Evolutionary conservation across 2,797 vertebrate genomes (phyloP).

Genomic region (Myioborus melanocephalus): DNA sequence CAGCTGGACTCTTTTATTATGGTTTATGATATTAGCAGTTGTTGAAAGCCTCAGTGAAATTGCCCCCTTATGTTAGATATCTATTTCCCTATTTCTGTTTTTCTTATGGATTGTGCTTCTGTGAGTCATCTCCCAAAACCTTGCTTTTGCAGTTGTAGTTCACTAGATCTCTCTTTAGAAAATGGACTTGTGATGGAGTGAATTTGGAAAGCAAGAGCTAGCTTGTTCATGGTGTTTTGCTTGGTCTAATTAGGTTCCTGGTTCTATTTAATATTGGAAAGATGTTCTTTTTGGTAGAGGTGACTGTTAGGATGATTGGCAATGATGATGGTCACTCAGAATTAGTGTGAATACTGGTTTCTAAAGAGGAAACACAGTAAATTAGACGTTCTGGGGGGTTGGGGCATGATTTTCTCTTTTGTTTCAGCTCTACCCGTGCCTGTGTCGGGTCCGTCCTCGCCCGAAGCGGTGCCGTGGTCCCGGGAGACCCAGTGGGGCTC

Average conservation of each 20-base stretch:
- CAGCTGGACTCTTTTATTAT: neutral
- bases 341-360: neutral
- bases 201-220: neutral
- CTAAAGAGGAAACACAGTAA: neutral
- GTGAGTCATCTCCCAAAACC: neutral
- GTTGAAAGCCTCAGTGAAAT: neutral
- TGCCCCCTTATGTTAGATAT: neutral
- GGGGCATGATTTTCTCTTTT: neutral
- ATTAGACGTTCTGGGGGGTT: neutral
- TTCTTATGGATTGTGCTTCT: neutral
- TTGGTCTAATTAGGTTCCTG: fast-evolving
- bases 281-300: neutral
- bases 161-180: neutral
- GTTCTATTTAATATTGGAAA: neutral
- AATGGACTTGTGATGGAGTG: neutral
- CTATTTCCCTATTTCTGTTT: neutral
- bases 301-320: fast-evolving
- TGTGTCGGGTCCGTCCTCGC: neutral
- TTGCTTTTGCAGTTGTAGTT: neutral
- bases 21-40: neutral
- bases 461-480: neutral
- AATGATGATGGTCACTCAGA: neutral
- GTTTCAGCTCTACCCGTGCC: neutral
- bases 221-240: neutral
- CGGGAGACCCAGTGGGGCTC: neutral